A percentile compares a stretch with the other conserved stretches of the same genome.
Conservation (phyloP, 2,888 invertebrate species). For the Galeruca laticollis region DNA sequence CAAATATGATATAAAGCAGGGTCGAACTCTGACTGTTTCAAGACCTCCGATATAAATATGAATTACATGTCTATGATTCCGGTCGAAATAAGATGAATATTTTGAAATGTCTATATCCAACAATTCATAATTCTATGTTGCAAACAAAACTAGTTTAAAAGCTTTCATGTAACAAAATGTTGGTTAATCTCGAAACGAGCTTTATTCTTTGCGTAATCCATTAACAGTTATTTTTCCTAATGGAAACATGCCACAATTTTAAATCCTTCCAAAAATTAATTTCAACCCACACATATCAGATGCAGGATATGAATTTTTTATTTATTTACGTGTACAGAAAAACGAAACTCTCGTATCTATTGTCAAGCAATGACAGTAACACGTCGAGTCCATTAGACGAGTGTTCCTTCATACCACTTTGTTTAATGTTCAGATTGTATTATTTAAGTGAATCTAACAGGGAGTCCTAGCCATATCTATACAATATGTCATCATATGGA, state of each 20-base stretch:
- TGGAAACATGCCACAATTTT: neutral
- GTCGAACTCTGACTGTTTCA: too few species aligned
- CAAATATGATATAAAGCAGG: too few species aligned
- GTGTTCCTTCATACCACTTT: neutral
- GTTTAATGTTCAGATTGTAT: too few species aligned
- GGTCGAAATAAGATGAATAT: too few species aligned
- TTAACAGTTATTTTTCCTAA: neutral
- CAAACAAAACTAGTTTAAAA: constrained; percentile 15
- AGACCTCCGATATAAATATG: too few species aligned
- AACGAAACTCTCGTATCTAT: neutral
- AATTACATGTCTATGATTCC: too few species aligned
- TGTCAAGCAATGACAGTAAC: neutral
- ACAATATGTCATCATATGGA: too few species aligned
- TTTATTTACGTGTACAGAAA: neutral
- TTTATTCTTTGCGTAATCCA: neutral
- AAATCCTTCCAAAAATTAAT: neutral
- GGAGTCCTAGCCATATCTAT: too few species aligned
- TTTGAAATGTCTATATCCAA: too few species aligned
- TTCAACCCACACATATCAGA: neutral
- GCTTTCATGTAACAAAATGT: neutral
- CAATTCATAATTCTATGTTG: too few species aligned
- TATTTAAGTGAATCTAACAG: too few species aligned
- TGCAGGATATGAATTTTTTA: neutral
- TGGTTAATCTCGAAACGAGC: neutral
- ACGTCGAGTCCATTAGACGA: neutral